Evolutionary conservation across 2,797 vertebrate genomes (phyloP).

Genomic region (Dallia pectoralis): DNA sequence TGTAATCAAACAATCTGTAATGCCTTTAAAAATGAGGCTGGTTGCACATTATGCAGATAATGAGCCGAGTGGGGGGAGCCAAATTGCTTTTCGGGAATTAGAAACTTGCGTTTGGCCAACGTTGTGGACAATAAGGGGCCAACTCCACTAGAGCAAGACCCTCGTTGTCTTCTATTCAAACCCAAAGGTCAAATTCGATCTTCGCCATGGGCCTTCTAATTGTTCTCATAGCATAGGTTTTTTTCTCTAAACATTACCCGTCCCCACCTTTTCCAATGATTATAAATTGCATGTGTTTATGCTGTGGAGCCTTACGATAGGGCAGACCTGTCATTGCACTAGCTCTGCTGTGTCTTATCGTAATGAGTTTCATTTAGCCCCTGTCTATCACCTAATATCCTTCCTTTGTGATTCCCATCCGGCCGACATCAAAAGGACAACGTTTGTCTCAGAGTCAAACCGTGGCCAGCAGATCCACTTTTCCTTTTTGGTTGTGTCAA

Average conservation of each 20-base stretch:
- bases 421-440: slow-evolving; percentile 31
- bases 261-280: slow-evolving; percentile 40
- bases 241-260: slow-evolving; percentile 44
- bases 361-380: slow-evolving; percentile 55
- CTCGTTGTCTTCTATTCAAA: slow-evolving; percentile 57
- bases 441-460: slow-evolving; percentile 38
- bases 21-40: slow-evolving; percentile 67
- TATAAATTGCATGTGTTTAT: slow-evolving; percentile 50
- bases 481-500: slow-evolving; percentile 15
- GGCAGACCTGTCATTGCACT: slow-evolving; percentile 48
- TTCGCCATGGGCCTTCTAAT: slow-evolving; percentile 55
- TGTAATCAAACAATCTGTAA: slow-evolving; percentile 68
- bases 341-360: slow-evolving; percentile 55
- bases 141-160: slow-evolving; percentile 29
- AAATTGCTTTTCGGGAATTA: slow-evolving; percentile 70
- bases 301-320: slow-evolving; percentile 30
- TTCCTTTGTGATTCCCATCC: slow-evolving; percentile 45
- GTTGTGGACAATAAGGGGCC: slow-evolving; percentile 36
- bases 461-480: slow-evolving; percentile 9
- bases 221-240: slow-evolving; percentile 65
- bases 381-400: slow-evolving; percentile 58
- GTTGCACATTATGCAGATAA: slow-evolving; percentile 61
- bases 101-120: slow-evolving; percentile 43
- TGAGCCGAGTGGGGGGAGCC: slow-evolving; percentile 49
- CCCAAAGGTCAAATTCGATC: slow-evolving; percentile 60